Evolutionary conservation across 2,888 invertebrate genomes (phyloP), one percentile per base, ranked within the genome.

Genomic region (Pediacus dermestoides): DNA sequence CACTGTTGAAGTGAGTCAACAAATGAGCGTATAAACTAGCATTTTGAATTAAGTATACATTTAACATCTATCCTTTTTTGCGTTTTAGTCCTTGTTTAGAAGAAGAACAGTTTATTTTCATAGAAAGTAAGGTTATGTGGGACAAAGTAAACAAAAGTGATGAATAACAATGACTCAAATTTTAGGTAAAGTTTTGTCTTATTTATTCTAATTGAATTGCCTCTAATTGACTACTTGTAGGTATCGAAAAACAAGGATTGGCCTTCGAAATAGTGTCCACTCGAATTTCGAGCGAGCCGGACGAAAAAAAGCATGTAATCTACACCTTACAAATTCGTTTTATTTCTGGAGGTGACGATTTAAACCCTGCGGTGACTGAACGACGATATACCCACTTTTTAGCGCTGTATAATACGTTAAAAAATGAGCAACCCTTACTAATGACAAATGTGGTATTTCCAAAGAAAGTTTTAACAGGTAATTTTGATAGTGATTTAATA

Each of bases 331-430:
- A 77, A 62, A 77, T 81, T 16, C 70, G 78, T 22, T 80, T 77
- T 57, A 75, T 78, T 50, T 70, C 74, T n/a, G 68, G 71, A 10
- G 71, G 65, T 47, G 68, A 70, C 45, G 83, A 84, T 65, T 64
- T 52, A 21, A 57, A 72, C 18, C 81, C 84, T 10, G 79, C 77
- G 0, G 74, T 74, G 42, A 78, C 85, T 30, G 82, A 84, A 56
- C 70, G 85, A 34, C 73, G 85, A 50, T 86, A 86, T 62, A 83
- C 84, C 4, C 80, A 85, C 54, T 86, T 85, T 61, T 68, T 79
- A 33, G 77, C 77, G 43, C 69, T 86, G 2, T 84, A 79, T 58
- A 75, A 73, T 48, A 71, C 73, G 2, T 66, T 86, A 13, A 80
- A 75, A 53, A 78, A 75, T 43, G 77, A 77, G 31, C 71, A 73